phyloP scores from a whole-genome alignment of 2,797 vertebrate species.

The Siniperca undulata region DNA sequence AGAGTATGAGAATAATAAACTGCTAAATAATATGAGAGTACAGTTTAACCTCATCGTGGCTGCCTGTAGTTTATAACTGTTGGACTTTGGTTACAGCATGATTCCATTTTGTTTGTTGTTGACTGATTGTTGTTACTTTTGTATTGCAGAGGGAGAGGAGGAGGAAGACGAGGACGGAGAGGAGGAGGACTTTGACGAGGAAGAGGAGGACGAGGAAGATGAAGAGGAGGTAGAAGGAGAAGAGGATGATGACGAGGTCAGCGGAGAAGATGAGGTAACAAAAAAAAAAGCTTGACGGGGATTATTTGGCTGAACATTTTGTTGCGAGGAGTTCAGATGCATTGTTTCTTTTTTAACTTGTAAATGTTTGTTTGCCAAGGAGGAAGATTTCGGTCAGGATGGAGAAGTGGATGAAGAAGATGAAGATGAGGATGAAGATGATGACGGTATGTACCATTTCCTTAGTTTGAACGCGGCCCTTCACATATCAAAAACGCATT shows the following conservation, averaged over 20 bases:
- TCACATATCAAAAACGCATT: background rate
- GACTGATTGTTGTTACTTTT: constrained; percentile 15
- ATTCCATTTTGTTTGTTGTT: background rate
- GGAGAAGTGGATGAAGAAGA: constrained; percentile 91
- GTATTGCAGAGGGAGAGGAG: constrained; percentile 86
- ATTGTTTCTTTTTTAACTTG: constrained; percentile 2
- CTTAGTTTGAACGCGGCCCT: background rate
- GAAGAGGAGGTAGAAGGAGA: constrained; percentile 90
- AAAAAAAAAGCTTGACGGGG: background rate
- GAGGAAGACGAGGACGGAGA: constrained; percentile 90
- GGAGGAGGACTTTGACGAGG: constrained; percentile 89
- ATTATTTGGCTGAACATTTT: background rate
- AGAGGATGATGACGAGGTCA: constrained; percentile 92
- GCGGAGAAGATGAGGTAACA: constrained; percentile 90
- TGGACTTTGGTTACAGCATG: background rate
- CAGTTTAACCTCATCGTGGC: background rate
- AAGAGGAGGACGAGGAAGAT: constrained; percentile 89
- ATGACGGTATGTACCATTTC: constrained; percentile 77
- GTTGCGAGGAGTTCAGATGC: background rate
- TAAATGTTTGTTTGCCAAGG: constrained; percentile 65
- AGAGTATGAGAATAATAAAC: background rate
- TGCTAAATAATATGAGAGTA: background rate
- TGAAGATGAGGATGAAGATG: constrained; percentile 85
- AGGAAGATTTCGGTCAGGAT: constrained; percentile 90
- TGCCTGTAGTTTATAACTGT: background rate